Evolutionary conservation across 2,113 vertebrate species (phyloP).

Genomic region (Toxotes chatareus): DNA sequence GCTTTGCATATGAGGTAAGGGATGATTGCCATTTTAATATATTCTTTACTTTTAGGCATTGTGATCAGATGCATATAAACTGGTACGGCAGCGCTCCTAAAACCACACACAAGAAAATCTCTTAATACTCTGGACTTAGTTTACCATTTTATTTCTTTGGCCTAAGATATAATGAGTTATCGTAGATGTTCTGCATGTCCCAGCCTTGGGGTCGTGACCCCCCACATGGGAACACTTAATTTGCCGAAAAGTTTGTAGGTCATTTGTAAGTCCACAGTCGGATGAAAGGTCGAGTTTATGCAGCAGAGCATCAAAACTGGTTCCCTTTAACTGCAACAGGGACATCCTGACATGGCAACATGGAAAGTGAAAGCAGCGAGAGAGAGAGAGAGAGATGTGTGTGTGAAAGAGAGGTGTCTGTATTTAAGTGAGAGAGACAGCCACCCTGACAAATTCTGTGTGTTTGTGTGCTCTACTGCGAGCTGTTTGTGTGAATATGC

Average conservation of each 20-base stretch:
- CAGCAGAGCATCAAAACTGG: slow-evolving; percentile 11
- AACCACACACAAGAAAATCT: background rate
- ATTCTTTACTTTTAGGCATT: background rate
- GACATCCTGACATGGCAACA: slow-evolving; percentile 41
- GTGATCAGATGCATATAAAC: background rate
- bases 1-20: slow-evolving; percentile 54
- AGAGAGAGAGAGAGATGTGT: background rate
- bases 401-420: slow-evolving; percentile 5
- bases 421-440: background rate
- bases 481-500: background rate
- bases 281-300: slow-evolving; percentile 16
- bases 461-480: background rate
- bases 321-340: slow-evolving; percentile 15
- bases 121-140: background rate
- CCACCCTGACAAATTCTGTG: slow-evolving; percentile 7
- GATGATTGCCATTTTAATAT: background rate
- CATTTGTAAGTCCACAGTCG: background rate
- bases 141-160: too few relatives aligned
- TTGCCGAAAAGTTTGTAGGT: background rate
- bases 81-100: background rate
- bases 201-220: background rate
- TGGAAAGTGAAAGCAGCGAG: slow-evolving; percentile 50
- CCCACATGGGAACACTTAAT: background rate
- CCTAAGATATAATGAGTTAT: too few relatives aligned
- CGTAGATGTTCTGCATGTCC: too few relatives aligned